Evolutionary conservation across 1,140 invertebrate species (phyloP).

Genomic region (Plutomurus gul): DNA sequence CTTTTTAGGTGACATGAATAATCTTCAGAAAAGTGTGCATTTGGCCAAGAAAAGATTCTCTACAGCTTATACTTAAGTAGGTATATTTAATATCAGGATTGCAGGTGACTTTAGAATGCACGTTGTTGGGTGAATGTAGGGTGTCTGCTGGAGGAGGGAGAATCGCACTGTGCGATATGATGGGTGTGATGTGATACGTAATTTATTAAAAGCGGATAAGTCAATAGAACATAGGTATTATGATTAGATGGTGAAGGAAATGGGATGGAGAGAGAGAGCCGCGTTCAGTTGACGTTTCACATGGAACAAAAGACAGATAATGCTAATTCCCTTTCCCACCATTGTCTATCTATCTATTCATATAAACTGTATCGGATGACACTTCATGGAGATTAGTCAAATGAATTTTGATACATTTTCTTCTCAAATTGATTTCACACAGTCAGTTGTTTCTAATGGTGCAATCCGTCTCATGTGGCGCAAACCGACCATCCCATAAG

Average conservation of each 20-base stretch:
- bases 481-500: constrained; percentile 13
- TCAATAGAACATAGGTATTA: background rate
- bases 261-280: background rate
- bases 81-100: too few species aligned
- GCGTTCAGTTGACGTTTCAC: background rate
- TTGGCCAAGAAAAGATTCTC: too few species aligned
- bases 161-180: too few species aligned
- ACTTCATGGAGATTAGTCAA: constrained; percentile 44
- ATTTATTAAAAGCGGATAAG: constrained; percentile 14
- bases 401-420: constrained; percentile 51
- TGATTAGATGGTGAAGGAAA: background rate
- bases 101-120: too few species aligned
- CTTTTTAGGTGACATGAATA: too few species aligned
- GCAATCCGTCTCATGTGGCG: constrained; percentile 35
- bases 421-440: constrained; percentile 50
- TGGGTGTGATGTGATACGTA: too few species aligned
- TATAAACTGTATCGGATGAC: constrained; percentile 40
- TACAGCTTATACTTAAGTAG: too few species aligned
- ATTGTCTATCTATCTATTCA: constrained; percentile 24
- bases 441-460: constrained; percentile 52
- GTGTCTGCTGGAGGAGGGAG: too few species aligned
- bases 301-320: constrained; percentile 20
- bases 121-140: too few species aligned
- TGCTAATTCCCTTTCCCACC: background rate
- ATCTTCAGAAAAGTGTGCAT: too few species aligned